Conservation (phyloP, 2,888 invertebrate genomes). For the Xanthostigma xanthostigma region DNA sequence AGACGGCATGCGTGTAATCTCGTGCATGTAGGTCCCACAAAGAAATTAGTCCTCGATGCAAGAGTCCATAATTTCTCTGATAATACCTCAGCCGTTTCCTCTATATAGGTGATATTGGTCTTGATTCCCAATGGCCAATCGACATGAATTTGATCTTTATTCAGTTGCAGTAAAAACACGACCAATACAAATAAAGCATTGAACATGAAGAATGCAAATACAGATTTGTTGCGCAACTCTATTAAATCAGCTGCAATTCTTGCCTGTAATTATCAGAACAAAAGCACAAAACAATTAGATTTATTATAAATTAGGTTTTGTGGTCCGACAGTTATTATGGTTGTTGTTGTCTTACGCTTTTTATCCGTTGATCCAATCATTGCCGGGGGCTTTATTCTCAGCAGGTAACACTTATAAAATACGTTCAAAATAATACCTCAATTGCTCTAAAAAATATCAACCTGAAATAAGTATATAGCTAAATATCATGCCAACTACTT, state of each 20-base stretch:
- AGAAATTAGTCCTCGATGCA: conserved; percentile 11
- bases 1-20: conserved; percentile 3
- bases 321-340: too few species aligned
- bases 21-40: conserved; percentile 11
- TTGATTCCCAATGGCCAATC: conserved; percentile 93
- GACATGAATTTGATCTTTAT: conserved; percentile 95
- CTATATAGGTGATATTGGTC: conserved; percentile 86
- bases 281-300: too few species aligned
- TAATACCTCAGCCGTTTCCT: conserved; percentile 86
- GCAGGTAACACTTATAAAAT: too few species aligned
- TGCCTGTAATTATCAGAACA: conserved; percentile 43
- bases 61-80: conserved; percentile 14
- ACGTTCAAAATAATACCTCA: too few species aligned
- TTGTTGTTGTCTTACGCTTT: too few species aligned
- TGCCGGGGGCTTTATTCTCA: too few species aligned
- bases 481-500: too few species aligned
- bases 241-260: conserved; percentile 80
- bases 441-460: too few species aligned
- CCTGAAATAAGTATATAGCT: too few species aligned
- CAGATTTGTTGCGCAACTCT: conserved; percentile 92
- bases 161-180: conserved; percentile 96
- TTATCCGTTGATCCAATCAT: too few species aligned
- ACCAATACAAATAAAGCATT: conserved; percentile 98
- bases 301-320: too few species aligned
- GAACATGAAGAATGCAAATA: conserved; percentile 98